Base-by-base conservation (phyloP, 2,113 vertebrate species). In the Dascyllus trimaculatus region DNA sequence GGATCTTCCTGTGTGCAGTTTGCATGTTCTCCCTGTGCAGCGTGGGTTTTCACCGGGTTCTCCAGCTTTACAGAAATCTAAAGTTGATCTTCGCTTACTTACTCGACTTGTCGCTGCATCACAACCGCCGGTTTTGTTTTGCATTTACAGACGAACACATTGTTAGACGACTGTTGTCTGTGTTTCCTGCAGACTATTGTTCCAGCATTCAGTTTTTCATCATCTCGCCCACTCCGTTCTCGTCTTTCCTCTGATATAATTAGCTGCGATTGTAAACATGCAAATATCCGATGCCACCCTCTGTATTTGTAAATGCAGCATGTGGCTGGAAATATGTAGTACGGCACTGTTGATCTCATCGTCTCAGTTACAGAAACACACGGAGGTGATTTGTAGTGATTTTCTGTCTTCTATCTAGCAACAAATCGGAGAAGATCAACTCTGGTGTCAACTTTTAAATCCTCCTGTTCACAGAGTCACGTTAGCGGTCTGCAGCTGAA, bases 171-270 rank as follows among this genome's bases (percentile, higher is more conserved):
- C 22, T 48, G 26, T 24, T 25, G 52, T 65, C 75, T 38, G 43
- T 5, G 9, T 43, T 9, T 40, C 17, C 58, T 40, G 21, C 40
- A 35, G 19, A 1, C 38, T 35, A 51, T 66, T 54, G 19, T 64
- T 80, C 72, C 75, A 79, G 35, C 51, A 64, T 58, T 69, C 48
- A 22, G n/a, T 77, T 68, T 5, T 78, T 85, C 29, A 6, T 70
- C 51, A 78, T 74, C 62, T 85, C 84, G 40, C 88, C 81, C 80
- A 81, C 86, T 80, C 65, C 69, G 6, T 4, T 29, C 53, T 58
- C 88, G 1, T 29, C 52, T 66, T 65, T 78, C 86, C 77, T 86
- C 80, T 72, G 80, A 84, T 78, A 63, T 75, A 70, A 84, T 86
- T 66, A 75, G 62, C 19, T 51, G 2, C 29, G 25, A 74, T 69